phyloP scores from a whole-genome alignment of 2,113 vertebrate genomes.

The Cromileptes altivelis region DNA sequence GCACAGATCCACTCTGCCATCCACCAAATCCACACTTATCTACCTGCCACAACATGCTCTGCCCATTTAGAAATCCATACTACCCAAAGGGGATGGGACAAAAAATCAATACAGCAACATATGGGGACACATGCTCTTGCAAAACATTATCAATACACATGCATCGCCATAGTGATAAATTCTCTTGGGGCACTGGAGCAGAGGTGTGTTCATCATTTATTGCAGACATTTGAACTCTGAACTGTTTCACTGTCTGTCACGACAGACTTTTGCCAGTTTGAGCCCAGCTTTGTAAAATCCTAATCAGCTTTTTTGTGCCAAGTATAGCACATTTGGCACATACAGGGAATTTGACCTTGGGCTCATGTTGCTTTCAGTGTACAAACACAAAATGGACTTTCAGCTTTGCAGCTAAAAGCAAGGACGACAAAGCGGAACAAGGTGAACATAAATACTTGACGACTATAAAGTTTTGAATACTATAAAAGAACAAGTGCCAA shows the following conservation, averaged over 20 bases:
- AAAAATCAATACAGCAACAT: slow-evolving; percentile 53
- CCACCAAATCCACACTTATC: slow-evolving; percentile 6
- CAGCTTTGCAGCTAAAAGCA: too few species aligned
- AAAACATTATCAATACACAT: slow-evolving; percentile 38
- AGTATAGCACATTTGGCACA: too few species aligned
- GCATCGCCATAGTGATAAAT: slow-evolving; percentile 21
- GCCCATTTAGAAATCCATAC: slow-evolving; percentile 42
- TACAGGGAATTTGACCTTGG: too few species aligned
- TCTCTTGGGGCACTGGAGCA: not conserved
- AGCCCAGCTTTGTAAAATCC: not conserved
- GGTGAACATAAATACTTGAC: too few species aligned
- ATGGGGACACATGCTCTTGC: not conserved
- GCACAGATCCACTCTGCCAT: not conserved
- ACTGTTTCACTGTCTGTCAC: slow-evolving; percentile 7
- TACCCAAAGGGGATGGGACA: slow-evolving; percentile 19
- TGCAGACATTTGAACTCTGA: slow-evolving; percentile 5
- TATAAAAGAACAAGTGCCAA: too few species aligned
- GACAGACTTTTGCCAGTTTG: not conserved
- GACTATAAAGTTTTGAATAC: too few species aligned
- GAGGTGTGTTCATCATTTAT: not conserved
- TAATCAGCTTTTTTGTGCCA: too few species aligned
- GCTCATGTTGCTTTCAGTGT: too few species aligned
- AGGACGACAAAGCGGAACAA: too few species aligned
- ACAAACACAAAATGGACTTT: too few species aligned
- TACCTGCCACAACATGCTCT: slow-evolving; percentile 28